Percentiles rank a stretch among this genome's conserved stretches.
Conservation (phyloP, 2,797 vertebrate genomes). For the Furcifer pardalis region DNA sequence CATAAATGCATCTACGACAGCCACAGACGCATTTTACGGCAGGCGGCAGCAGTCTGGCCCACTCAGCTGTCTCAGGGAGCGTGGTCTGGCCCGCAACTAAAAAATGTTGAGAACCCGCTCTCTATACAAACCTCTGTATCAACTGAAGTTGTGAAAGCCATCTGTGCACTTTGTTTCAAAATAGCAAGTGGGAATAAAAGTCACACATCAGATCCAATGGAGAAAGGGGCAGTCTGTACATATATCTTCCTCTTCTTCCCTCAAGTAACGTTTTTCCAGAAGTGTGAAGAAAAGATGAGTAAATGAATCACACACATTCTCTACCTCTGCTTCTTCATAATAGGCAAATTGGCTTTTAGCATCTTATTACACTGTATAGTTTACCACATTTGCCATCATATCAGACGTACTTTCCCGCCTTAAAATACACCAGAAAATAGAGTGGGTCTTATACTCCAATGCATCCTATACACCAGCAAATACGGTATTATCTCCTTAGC, state of each 20-base stretch:
- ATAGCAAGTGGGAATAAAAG: not conserved
- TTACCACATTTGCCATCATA: no score
- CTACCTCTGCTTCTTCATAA: not conserved
- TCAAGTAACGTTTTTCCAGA: not conserved
- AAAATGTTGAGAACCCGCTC: no score
- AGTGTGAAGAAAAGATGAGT: not conserved
- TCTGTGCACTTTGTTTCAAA: not conserved
- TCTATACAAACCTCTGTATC: not conserved
- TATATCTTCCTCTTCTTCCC: not conserved
- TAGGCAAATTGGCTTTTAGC: not conserved
- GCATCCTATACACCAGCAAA: no score
- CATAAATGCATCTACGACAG: no score
- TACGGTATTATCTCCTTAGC: no score
- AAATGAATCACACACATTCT: not conserved
- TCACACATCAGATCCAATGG: not conserved
- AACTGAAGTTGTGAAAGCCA: not conserved
- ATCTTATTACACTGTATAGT: not conserved
- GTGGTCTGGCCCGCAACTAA: no score
- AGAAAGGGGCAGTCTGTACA: not conserved
- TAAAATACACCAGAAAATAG: no score
- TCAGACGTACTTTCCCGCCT: no score
- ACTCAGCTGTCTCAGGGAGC: no score
- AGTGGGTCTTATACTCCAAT: no score
- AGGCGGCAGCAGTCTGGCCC: no score
- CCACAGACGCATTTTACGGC: no score